A percentile compares a stretch with the other conserved stretches of the same genome.
Evolutionary conservation across 2,797 vertebrate genomes (phyloP).

Genomic region (Staurois parvus): DNA sequence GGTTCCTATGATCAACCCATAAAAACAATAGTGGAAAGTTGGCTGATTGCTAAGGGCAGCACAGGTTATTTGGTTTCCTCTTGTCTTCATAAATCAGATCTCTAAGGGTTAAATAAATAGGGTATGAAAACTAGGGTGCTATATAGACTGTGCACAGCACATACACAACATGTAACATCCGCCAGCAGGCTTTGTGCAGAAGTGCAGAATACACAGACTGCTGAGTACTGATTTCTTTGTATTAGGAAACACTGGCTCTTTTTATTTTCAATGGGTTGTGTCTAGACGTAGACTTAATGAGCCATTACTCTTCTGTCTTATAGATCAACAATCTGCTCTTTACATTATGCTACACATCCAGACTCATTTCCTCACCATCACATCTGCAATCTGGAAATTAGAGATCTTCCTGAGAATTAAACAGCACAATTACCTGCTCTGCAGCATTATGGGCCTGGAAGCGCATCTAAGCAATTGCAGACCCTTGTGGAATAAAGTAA

Average conservation of each 20-base stretch:
- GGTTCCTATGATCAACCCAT: no score
- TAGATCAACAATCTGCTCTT: constrained; percentile 46
- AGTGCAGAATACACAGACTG: neutral
- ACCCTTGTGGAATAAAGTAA: constrained; percentile 13
- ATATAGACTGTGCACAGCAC: neutral
- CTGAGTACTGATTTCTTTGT: neutral
- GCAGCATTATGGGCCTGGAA: constrained; percentile 30
- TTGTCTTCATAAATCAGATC: no score
- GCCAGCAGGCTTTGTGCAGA: neutral
- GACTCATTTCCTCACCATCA: constrained; percentile 47
- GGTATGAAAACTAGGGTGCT: no score
- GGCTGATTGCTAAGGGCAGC: no score
- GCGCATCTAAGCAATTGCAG: constrained; percentile 17
- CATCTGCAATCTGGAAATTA: constrained; percentile 50
- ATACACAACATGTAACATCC: neutral
- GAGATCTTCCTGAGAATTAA: constrained; percentile 43
- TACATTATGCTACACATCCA: constrained; percentile 45
- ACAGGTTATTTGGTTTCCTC: no score
- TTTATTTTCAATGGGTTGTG: constrained; percentile 5
- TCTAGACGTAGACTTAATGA: constrained; percentile 36
- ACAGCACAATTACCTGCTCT: constrained; percentile 42
- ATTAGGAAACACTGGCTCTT: constrained; percentile 17
- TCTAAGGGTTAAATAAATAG: no score
- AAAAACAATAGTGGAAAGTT: no score
- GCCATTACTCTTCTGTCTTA: constrained; percentile 44